Percentiles rank a stretch among this genome's conserved stretches.
phyloP scores from a whole-genome alignment of 2,888 invertebrate genomes.

The Amblyjoppa proteus region DNA sequence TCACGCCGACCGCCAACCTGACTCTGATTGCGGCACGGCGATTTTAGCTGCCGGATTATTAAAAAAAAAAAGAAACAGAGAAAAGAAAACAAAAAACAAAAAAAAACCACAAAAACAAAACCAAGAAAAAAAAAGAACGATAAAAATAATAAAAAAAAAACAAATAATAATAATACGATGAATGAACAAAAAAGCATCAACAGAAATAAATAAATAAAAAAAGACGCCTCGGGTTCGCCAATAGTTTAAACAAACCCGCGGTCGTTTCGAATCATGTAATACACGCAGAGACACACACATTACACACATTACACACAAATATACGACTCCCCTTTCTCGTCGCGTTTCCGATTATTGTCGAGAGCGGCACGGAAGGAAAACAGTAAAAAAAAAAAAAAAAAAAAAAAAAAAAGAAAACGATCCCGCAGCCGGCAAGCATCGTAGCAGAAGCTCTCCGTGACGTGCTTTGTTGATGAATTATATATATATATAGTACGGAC shows the following conservation, averaged over 20 bases:
- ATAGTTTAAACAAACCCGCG: conserved; percentile 45
- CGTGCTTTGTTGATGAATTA: conserved; percentile 47
- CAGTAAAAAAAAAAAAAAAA: not conserved
- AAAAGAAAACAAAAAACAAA: not conserved
- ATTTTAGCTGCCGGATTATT: conserved; percentile 73
- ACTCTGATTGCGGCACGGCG: conserved; percentile 81
- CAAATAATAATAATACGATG: conserved; percentile 24
- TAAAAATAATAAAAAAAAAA: conserved; percentile 6
- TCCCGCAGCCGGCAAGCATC: conserved; percentile 28
- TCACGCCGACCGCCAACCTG: conserved; percentile 80
- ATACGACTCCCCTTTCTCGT: conserved; percentile 43
- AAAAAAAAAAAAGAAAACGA: not conserved
- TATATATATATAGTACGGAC: conserved; percentile 39
- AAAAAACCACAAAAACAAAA: conserved; percentile 5
- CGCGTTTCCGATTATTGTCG: conserved; percentile 38
- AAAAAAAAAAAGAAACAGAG: not conserved
- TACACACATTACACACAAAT: not conserved
- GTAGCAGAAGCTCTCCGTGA: conserved; percentile 8
- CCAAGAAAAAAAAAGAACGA: not conserved
- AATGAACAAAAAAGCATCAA: conserved; percentile 22
- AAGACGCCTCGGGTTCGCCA: conserved; percentile 43
- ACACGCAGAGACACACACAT: conserved; percentile 10
- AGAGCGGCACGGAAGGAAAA: conserved; percentile 19
- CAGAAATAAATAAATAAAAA: not conserved
- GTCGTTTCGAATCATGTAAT: conserved; percentile 56